A percentile compares a stretch with the other conserved stretches of the same genome.
Evolutionary conservation across 2,888 invertebrate genomes (phyloP).

Genomic region (Margaritifera margaritifera): DNA sequence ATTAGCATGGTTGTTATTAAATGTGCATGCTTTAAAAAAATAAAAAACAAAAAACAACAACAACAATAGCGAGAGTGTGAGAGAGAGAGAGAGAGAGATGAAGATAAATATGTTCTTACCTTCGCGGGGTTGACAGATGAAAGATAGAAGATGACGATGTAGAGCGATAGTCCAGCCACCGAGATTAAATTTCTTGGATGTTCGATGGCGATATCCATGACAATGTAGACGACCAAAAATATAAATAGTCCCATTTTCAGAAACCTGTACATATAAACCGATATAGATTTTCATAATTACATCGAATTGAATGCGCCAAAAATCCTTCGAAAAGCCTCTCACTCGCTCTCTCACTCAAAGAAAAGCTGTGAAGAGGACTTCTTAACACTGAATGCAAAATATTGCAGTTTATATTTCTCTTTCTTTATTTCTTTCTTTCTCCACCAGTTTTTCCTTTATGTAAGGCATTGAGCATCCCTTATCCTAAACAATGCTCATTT

Average conservation of each 20-base stretch:
- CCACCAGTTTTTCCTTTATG: too few species aligned
- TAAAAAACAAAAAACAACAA: background rate
- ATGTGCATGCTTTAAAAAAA: too few species aligned
- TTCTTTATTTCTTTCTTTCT: too few species aligned
- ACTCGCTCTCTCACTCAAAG: too few species aligned
- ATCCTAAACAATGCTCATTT: too few species aligned
- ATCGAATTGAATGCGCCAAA: background rate
- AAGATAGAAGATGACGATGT: constrained; percentile 58
- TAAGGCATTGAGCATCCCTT: too few species aligned
- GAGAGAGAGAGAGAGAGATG: background rate
- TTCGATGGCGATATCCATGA: constrained; percentile 49
- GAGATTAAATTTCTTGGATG: constrained; percentile 58
- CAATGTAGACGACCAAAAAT: constrained; percentile 32
- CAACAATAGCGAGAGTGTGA: background rate
- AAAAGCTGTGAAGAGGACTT: too few species aligned
- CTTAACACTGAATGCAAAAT: too few species aligned
- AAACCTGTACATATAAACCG: constrained; percentile 27
- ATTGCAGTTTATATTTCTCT: too few species aligned
- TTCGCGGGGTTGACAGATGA: constrained; percentile 61
- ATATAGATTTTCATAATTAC: background rate
- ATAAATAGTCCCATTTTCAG: constrained; percentile 26
- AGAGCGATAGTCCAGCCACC: constrained; percentile 57
- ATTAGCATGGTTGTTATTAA: too few species aligned
- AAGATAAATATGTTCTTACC: constrained; percentile 34
- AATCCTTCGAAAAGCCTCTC: too few species aligned